phyloP scores from a whole-genome alignment of 2,113 vertebrate genomes.

The Xiphias gladius region DNA sequence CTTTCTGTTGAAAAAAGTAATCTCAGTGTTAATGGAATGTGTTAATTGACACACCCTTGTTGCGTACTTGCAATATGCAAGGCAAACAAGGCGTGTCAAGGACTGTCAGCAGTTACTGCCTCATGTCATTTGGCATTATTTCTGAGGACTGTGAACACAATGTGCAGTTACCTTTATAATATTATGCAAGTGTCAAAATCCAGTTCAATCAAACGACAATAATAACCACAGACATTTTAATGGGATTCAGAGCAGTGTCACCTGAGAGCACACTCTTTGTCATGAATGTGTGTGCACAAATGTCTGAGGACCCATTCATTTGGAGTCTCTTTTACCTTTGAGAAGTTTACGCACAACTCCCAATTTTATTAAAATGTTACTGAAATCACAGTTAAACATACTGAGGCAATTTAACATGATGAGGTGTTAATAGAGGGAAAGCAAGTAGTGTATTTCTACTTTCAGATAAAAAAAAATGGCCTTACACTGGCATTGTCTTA shows the following conservation, averaged over 20 bases:
- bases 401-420: slow-evolving; percentile 41
- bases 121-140: slow-evolving; percentile 54
- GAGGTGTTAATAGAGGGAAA: slow-evolving; percentile 40
- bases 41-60: slow-evolving; percentile 36
- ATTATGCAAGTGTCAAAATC: slow-evolving; percentile 62
- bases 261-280: slow-evolving; percentile 15
- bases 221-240: slow-evolving; percentile 52
- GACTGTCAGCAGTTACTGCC: slow-evolving; percentile 48
- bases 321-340: slow-evolving; percentile 30
- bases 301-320: slow-evolving; percentile 24
- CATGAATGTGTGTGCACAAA: not conserved
- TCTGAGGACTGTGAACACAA: slow-evolving; percentile 41
- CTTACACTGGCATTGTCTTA: slow-evolving; percentile 8
- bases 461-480: slow-evolving; percentile 18
- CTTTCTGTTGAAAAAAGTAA: not conserved
- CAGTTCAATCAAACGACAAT: slow-evolving; percentile 53
- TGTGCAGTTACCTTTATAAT: slow-evolving; percentile 40
- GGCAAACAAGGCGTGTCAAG: slow-evolving; percentile 57
- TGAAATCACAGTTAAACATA: slow-evolving; percentile 40
- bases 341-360: slow-evolving; percentile 30
- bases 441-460: slow-evolving; percentile 24
- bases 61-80: slow-evolving; percentile 37
- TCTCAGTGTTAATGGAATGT: slow-evolving; percentile 26
- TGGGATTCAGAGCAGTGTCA: slow-evolving; percentile 47
- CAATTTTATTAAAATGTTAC: slow-evolving; percentile 47